Percentiles rank a stretch among this genome's conserved stretches.
phyloP scores from a whole-genome alignment of 2,113 vertebrate species.

The Mungos mungo region DNA sequence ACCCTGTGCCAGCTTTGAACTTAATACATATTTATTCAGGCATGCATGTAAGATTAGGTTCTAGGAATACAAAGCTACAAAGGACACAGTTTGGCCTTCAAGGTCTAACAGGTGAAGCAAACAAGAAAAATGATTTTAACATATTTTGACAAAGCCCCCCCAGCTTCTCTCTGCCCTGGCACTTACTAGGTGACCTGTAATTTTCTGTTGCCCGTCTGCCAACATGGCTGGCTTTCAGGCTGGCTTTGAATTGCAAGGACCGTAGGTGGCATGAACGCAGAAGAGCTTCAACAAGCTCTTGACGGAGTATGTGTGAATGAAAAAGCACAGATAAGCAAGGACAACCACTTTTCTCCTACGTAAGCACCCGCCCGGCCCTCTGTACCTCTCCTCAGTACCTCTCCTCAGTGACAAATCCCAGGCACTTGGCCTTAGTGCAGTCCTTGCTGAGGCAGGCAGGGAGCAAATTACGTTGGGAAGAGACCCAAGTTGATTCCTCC shows the following conservation, averaged over 20 bases:
- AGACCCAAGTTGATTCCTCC: not conserved
- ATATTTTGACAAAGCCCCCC: not conserved
- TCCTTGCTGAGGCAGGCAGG: not conserved
- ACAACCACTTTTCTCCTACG: not conserved
- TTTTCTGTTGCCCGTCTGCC: not conserved
- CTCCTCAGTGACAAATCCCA: not conserved
- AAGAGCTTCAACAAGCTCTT: not conserved
- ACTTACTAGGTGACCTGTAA: not conserved
- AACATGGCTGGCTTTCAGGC: not conserved
- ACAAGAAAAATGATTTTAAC: slow-evolving; percentile 7
- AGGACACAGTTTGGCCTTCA: not conserved
- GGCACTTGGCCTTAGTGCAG: not conserved
- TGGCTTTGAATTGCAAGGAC: not conserved
- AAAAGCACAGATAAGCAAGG: not conserved
- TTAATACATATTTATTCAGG: slow-evolving; percentile 4
- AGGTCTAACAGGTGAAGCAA: not conserved
- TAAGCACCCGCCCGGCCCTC: not conserved
- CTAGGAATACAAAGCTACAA: not conserved
- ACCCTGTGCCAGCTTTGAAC: not conserved
- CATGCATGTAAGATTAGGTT: not conserved
- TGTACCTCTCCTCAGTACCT: not conserved
- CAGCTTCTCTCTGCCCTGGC: not conserved
- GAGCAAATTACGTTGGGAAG: not conserved
- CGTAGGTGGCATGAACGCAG: not conserved
- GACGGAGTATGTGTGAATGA: not conserved